Percentiles rank a stretch among this genome's conserved stretches.
These are phyloP conservation scores for Cybosia mesomella DNA, from an alignment of 2,888 invertebrate species.

Conservation along the genomic window DNA sequence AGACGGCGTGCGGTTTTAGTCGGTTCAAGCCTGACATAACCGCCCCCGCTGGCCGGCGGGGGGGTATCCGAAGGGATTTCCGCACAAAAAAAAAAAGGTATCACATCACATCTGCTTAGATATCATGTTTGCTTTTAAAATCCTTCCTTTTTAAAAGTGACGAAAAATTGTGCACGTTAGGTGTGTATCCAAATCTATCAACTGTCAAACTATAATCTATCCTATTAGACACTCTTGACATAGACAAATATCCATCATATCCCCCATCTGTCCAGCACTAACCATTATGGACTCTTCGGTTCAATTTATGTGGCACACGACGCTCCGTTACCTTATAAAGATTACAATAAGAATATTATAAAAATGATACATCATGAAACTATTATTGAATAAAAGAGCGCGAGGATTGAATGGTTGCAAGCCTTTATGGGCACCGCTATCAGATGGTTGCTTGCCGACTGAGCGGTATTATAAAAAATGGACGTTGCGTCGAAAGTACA, in stretches of 20 bases:
- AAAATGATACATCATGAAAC: conserved; percentile 7
- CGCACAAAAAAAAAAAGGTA: too few species aligned
- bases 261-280: conserved; percentile 18
- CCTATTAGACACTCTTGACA: conserved; percentile 4
- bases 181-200: conserved; percentile 5
- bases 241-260: conserved; percentile 20
- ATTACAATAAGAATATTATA: conserved; percentile 9
- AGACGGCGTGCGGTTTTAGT: too few species aligned
- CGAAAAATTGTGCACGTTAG: not conserved
- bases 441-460: not conserved
- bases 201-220: conserved; percentile 15
- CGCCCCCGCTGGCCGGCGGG: too few species aligned
- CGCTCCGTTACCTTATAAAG: conserved; percentile 3
- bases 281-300: conserved; percentile 6
- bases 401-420: not conserved
- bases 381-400: conserved; percentile 8
- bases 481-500: too few species aligned
- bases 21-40: too few species aligned
- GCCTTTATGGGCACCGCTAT: conserved; percentile 1
- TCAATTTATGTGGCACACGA: conserved; percentile 12
- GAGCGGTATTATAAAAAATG: not conserved
- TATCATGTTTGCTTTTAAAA: not conserved
- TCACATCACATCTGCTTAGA: not conserved
- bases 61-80: too few species aligned
- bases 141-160: not conserved